A percentile compares a stretch with the other conserved stretches of the same genome.
Conservation (phyloP, 2,888 invertebrate species). For the Torymus auratus region DNA sequence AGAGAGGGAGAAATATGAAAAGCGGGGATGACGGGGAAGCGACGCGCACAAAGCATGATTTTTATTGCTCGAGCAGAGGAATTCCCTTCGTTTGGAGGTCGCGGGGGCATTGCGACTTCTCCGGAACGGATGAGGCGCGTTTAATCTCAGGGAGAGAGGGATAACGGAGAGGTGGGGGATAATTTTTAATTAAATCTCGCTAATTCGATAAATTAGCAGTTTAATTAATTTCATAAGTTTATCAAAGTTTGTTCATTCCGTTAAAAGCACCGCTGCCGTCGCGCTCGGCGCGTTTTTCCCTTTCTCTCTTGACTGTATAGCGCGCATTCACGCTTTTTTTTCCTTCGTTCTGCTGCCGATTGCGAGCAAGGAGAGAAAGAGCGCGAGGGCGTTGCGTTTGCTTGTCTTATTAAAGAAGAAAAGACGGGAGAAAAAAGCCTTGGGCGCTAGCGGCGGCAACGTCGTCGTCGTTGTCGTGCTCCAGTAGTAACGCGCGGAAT, state of each 20-base stretch:
- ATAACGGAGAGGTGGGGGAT: slow-evolving; percentile 3
- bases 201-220: slow-evolving; percentile 59
- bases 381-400: slow-evolving; percentile 12
- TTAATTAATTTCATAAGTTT: slow-evolving; percentile 58
- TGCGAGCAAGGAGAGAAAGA: slow-evolving; percentile 14
- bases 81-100: slow-evolving; percentile 9
- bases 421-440: neutral
- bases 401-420: slow-evolving; percentile 39
- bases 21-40: neutral
- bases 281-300: slow-evolving; percentile 9
- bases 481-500: neutral
- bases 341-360: slow-evolving; percentile 5
- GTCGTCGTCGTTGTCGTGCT: neutral
- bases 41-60: slow-evolving; percentile 5
- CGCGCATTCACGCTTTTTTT: slow-evolving; percentile 3
- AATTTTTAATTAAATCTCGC: slow-evolving; percentile 59
- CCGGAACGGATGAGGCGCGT: slow-evolving; percentile 17
- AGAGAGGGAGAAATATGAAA: neutral
- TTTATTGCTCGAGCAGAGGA: slow-evolving; percentile 15
- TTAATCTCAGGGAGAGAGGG: slow-evolving; percentile 27
- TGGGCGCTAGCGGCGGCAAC: no score
- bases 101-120: neutral
- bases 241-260: slow-evolving; percentile 55
- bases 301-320: neutral
- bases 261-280: neutral